Conservation (phyloP, 2,113 vertebrate species). For the Calyptommatus sinebrachiatus region DNA sequence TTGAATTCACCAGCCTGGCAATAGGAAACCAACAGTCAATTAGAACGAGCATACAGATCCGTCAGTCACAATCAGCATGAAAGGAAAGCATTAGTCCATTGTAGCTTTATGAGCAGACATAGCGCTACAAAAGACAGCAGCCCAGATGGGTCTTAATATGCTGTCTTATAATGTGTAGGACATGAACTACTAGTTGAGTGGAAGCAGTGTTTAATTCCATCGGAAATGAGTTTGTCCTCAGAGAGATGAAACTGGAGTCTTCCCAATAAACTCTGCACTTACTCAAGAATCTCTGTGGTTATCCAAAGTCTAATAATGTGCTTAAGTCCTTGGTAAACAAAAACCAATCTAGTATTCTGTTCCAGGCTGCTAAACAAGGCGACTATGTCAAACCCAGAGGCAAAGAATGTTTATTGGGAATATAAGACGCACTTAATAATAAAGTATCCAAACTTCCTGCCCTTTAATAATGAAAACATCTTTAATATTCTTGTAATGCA, state of each 20-base stretch:
- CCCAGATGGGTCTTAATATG: too few relatives aligned
- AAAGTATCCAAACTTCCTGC: not conserved
- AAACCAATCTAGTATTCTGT: not conserved
- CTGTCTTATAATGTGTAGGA: not conserved
- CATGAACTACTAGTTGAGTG: not conserved
- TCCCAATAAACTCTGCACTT: not conserved
- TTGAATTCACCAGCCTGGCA: too few relatives aligned
- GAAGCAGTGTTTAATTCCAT: not conserved
- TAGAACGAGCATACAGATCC: too few relatives aligned
- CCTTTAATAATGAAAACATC: not conserved
- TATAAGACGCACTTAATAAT: not conserved
- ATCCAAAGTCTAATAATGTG: not conserved
- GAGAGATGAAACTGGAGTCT: not conserved
- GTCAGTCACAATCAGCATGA: too few relatives aligned
- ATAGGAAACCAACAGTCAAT: too few relatives aligned
- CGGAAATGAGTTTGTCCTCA: not conserved
- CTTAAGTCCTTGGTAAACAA: not conserved
- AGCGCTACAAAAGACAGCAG: too few relatives aligned
- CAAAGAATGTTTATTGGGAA: not conserved
- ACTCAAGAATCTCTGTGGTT: not conserved
- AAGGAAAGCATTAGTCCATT: too few relatives aligned
- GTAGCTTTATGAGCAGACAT: too few relatives aligned
- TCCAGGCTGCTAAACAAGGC: not conserved
- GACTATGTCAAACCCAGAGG: not conserved
- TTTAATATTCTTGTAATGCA: not conserved